A percentile compares a stretch with the other conserved stretches of the same genome.
Evolutionary conservation across 1,140 invertebrate species (phyloP).

Genomic region (Aporrectodea caliginosa): DNA sequence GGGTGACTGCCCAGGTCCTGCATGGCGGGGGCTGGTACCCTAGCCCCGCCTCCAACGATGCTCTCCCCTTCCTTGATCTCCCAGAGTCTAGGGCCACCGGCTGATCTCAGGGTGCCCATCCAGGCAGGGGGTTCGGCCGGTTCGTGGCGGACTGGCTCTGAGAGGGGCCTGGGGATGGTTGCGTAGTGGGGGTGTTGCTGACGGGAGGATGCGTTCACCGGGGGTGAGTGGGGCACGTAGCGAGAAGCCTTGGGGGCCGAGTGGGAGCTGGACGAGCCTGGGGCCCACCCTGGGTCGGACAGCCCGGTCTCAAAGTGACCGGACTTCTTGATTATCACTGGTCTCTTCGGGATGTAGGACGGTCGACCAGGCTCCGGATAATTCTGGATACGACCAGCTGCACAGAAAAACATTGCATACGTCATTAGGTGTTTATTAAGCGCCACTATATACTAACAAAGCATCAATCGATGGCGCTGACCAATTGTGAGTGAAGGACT

Average conservation of each 20-base stretch:
- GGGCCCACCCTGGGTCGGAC: conserved; percentile 14
- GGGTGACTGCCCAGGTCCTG: not conserved
- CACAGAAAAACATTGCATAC: no score
- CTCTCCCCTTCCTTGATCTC: conserved; percentile 20
- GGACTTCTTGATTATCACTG: not conserved
- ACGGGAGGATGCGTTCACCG: not conserved
- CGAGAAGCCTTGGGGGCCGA: not conserved
- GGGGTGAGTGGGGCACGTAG: not conserved
- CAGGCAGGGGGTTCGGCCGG: conserved; percentile 22
- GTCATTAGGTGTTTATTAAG: no score
- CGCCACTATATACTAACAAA: no score
- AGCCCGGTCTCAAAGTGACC: not conserved
- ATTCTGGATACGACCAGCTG: conserved; percentile 12
- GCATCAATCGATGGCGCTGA: no score
- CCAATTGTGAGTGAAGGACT: no score
- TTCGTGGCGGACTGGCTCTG: conserved; percentile 18
- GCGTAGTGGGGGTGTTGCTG: not conserved
- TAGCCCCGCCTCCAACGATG: not conserved
- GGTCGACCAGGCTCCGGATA: conserved; percentile 1
- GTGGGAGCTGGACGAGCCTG: not conserved
- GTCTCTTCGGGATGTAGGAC: conserved; percentile 14
- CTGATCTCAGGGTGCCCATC: conserved; percentile 14
- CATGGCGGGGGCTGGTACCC: not conserved
- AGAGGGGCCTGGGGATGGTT: no score
- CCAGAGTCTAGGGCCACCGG: conserved; percentile 29